phyloP scores from a whole-genome alignment of 2,888 invertebrate genomes.

The Eurois occulta region DNA sequence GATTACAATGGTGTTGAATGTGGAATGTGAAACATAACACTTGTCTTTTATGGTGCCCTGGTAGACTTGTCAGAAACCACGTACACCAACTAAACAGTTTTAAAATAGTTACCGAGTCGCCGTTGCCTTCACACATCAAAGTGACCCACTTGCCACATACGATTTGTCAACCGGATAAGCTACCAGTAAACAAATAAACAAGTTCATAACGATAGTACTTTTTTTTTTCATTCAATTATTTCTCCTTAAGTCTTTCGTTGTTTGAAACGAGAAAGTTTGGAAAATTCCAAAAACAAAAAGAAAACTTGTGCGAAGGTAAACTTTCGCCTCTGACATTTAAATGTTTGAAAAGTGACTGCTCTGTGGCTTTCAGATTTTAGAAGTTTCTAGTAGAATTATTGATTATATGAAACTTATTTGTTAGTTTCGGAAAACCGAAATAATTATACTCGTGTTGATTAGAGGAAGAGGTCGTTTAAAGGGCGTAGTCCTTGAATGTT shows the following conservation, averaged over 20 bases:
- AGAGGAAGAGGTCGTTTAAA: background rate
- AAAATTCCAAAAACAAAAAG: constrained; percentile 30
- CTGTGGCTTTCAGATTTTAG: constrained; percentile 29
- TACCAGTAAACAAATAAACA: constrained; percentile 46
- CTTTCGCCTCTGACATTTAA: constrained; percentile 58
- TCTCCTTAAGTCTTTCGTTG: background rate
- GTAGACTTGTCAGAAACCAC: constrained; percentile 29
- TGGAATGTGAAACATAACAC: constrained; percentile 23
- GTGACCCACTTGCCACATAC: constrained; percentile 52
- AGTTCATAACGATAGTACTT: constrained; percentile 23
- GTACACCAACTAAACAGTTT: constrained; percentile 33
- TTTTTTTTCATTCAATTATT: constrained; percentile 26
- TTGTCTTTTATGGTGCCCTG: constrained; percentile 32
- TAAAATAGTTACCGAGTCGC: constrained; percentile 40
- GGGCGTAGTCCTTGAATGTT: background rate
- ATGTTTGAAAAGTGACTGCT: constrained; percentile 42
- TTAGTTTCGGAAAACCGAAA: constrained; percentile 1
- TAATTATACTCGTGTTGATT: background rate
- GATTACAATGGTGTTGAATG: constrained; percentile 2
- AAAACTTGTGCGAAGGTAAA: constrained; percentile 48
- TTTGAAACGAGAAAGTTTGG: constrained; percentile 28
- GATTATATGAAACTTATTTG: too few species aligned
- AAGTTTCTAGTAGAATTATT: constrained; percentile 32
- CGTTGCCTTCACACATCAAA: constrained; percentile 48
- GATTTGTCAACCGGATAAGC: constrained; percentile 50